Base-by-base conservation (phyloP, 1,140 invertebrate genomes). In the Formica selysi region DNA sequence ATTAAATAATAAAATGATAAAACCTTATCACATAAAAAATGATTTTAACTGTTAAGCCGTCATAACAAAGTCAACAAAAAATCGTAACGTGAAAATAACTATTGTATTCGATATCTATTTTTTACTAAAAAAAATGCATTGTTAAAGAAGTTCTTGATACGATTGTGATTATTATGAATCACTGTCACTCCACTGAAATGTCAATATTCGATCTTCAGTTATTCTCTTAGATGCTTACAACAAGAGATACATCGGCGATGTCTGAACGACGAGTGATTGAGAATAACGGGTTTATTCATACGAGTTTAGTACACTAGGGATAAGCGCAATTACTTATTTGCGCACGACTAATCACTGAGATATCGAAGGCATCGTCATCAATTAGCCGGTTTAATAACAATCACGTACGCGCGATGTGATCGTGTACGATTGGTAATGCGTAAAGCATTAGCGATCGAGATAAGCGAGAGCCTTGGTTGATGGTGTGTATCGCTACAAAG, bases 221-320 rank as follows among this genome's bases (percentile, higher is more conserved):
- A 57, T 70, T 16, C 13, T 29, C 13, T 36, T 36, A 19, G 51
- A 41, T 32, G 48, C 2, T 57, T 1, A 64, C 32, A 41, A 26
- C 29, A 16, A 44, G 48, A 73, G 54, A 73, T 44, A 59, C 10
- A 38, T 36, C 67, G 22, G 29, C 3, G 44, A 71, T 36, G 36
- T 70, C 48, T 26, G 26, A 71, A 80, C 7, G 62, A 70, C 36
- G 22, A 44, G 59, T 48, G 68, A 51, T 41, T n/a, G 48, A 64
- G 86, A 68, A 65, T 88, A 88, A 88, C 74, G 64, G 86, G 48
- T 87, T 51, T 54, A 86, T 51, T 67, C 76, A 36, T 51, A 16
- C 41, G 44, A 36, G 26, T 62, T 64, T 65, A 74, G 74, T 74
- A 68, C 11, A 44, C 36, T 16, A 13, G 38, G 5, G 51, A n/a